Percentiles rank a stretch among this genome's conserved stretches.
These are phyloP conservation scores for Diaprepes abbreviatus DNA, from an alignment of 2,888 invertebrate genomes.

Conservation along the genomic window DNA sequence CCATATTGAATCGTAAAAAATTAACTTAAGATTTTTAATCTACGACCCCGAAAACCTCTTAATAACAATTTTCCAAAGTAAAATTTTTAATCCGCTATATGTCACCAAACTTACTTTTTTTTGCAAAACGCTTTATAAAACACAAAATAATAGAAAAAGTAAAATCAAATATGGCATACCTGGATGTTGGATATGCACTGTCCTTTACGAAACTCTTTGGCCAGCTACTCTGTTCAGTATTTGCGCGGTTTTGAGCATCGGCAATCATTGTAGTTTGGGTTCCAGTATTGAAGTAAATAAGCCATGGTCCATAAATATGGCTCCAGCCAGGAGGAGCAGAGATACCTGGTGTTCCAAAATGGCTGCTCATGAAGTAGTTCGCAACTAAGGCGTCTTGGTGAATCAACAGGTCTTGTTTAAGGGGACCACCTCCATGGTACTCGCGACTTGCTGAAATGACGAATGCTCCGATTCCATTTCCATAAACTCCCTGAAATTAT, in stretches of 20 bases:
- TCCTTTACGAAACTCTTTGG: constrained; percentile 38
- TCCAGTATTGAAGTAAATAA: constrained; percentile 42
- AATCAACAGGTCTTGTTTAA: constrained; percentile 40
- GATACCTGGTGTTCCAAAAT: constrained; percentile 35
- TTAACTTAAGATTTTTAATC: no score
- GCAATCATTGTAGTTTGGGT: constrained; percentile 25
- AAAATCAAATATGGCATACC: no score
- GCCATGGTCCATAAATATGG: constrained; percentile 44
- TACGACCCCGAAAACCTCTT: no score
- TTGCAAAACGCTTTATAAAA: no score
- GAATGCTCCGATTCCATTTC: constrained; percentile 43
- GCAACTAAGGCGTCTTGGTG: constrained; percentile 41
- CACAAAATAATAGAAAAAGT: no score
- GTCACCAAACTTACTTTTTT: no score
- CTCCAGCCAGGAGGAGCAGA: constrained; percentile 29
- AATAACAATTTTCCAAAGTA: no score
- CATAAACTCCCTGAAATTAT: constrained; percentile 38
- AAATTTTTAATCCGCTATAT: no score
- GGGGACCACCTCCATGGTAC: constrained; percentile 41
- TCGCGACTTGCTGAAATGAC: constrained; percentile 36
- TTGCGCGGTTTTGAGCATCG: constrained; percentile 22
- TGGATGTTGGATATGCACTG: constrained; percentile 20
- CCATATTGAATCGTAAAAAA: no score
- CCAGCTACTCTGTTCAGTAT: constrained; percentile 29
- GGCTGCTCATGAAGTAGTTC: constrained; percentile 43